Base-by-base conservation (phyloP, 2,888 invertebrate genomes). In the Orthonevra nobilis region DNA sequence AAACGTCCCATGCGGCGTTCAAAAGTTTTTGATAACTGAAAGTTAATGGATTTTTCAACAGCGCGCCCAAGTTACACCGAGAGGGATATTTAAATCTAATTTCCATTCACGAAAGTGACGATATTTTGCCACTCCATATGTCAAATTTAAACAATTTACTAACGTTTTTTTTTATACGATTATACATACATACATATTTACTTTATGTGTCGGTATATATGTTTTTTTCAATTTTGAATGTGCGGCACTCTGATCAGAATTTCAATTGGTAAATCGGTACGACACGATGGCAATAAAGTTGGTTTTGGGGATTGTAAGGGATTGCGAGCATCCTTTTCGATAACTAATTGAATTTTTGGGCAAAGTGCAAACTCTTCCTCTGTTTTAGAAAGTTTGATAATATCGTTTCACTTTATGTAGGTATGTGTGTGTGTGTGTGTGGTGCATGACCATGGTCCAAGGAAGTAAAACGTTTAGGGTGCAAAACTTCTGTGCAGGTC, bases 1-100 rank as follows among this genome's bases (percentile, higher is more conserved):
- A 52, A 64, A 48, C 52, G 64, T 72, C 77, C 77, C 72, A 64
- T 58, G 77, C 72, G 72, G 58, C 72, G 40, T 60, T 40, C 58
- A 44, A n/a, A 77, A 72, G 28, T 77, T 77, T 74, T 72, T 77
- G 72, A 77, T 77, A 77, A 77, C 77, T 77, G 72, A 77, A 77
- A 77, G 72, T 72, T 77, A 77, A 77, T 77, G 77, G 64, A 32
- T 72, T 77, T 69, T 72, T 52, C 58, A 48, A 69, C 38, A 63
- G 63, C 64, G n/a, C n/a, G 58, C 23, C 64, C 72, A 77, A 77
- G 72, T 72, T 72, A 54, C 64, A 40, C 46, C 30, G 64, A 32
- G 58, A 77, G 66, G 72, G 64, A 64, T 72, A 64, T 77, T 77
- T 72, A 64, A 72, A 66, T 77, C 77, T 64, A 77, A 77, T 72